These are phyloP conservation scores for Steinernema khuongi DNA, from an alignment of 1,140 invertebrate genomes.

Conservation along the genomic window DNA sequence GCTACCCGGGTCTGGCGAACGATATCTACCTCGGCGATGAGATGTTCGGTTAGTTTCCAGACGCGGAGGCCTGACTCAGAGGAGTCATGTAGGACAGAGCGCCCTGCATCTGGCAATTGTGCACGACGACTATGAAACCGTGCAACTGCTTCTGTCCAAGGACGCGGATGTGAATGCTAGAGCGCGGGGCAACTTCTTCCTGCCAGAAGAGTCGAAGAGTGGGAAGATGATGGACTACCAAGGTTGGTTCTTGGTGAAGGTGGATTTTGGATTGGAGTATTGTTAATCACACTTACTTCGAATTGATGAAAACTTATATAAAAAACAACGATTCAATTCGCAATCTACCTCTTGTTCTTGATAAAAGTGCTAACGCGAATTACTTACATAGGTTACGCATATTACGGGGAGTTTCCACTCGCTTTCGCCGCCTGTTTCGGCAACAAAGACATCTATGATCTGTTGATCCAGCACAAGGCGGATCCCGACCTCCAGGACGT, in stretches of 20 bases:
- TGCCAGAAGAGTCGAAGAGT: slow-evolving; percentile 74
- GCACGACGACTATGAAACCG: slow-evolving; percentile 88
- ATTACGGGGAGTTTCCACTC: slow-evolving; percentile 76
- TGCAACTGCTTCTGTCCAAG: slow-evolving; percentile 75
- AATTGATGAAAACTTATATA: no score
- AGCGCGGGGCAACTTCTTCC: slow-evolving; percentile 72
- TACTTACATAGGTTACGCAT: slow-evolving; percentile 55
- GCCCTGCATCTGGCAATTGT: slow-evolving; percentile 91
- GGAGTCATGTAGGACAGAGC: slow-evolving; percentile 56
- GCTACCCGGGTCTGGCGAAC: slow-evolving; percentile 80
- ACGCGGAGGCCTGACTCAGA: no score
- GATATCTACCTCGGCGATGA: slow-evolving; percentile 95
- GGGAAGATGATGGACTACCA: slow-evolving; percentile 81
- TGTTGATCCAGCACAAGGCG: slow-evolving; percentile 80
- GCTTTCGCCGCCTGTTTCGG: slow-evolving; percentile 93
- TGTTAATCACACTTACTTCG: no score
- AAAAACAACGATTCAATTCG: slow-evolving; percentile 5
- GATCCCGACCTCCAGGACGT: slow-evolving; percentile 82
- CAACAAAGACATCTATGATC: slow-evolving; percentile 93
- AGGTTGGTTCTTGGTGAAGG: slow-evolving; percentile 60
- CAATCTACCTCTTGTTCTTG: not conserved
- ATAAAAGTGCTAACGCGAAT: slow-evolving; percentile 54
- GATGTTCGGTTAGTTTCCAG: slow-evolving; percentile 71
- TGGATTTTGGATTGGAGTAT: not conserved
- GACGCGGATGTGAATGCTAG: slow-evolving; percentile 83